Base-by-base conservation (phyloP, 1,140 invertebrate genomes). In the Olivierus martensii region DNA sequence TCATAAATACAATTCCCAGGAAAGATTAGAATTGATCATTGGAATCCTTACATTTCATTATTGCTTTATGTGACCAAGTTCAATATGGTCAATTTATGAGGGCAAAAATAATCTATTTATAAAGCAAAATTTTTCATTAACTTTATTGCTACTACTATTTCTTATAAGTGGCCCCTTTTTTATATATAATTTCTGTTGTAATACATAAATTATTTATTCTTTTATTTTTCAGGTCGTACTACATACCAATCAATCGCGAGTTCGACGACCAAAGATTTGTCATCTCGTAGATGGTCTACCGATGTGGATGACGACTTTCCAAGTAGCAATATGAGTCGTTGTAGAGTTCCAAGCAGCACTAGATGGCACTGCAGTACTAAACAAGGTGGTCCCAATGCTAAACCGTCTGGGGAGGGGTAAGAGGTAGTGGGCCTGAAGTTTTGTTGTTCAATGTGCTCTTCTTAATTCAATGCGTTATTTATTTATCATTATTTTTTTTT, bases 361-460 rank as follows among this genome's bases (percentile, higher is more conserved):
- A 56, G 55, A 49, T 56, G 55, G 55, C 55, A 56, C 41, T 52
- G 50, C 50, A 46, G 55, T 52, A 45, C 55, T 49, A 56, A 56
- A 56, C 55, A 56, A 56, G 55, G 55, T 56, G 55, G 46, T 49
- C 46, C 46, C 45, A 50, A 52, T 56, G 49, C 49, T 56, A 41
- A 56, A 52, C 49, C 51, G 39, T 56, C 41, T 56, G 35, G 55
- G 55, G 51, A 56, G 52, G 55, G 55, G 55, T 56, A 56, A 56
- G 55, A 50, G 28, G 28, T 28, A 28, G 39, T n/a, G 39, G 28
- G 28, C 28, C 28, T 28, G 4, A 28, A 28, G 28, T 28, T 28
- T 28, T 28, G 28, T 28, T 28, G 28, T 28, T 28, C 28, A 28
- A 28, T 28, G 28, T 28, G 28, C 28, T 28, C 28, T 28, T 28